Base-by-base conservation (phyloP, 2,797 vertebrate species). In the Takifugu rubripes region DNA sequence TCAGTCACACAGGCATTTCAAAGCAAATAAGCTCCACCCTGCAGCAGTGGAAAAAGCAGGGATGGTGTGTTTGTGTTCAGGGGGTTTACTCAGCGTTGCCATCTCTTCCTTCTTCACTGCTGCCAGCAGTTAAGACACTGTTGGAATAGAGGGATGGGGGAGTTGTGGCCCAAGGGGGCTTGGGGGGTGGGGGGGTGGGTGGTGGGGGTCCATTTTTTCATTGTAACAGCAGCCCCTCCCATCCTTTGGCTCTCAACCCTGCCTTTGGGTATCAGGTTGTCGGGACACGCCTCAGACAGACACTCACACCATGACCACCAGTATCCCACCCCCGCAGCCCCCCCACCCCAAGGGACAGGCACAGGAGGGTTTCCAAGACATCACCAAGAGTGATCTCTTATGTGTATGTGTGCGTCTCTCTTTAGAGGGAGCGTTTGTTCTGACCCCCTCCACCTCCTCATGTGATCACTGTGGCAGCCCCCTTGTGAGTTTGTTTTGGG, bases 1-100 rank as follows among this genome's bases (percentile, higher is more conserved):
- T 72, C 69, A 76, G 69, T 77, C 74, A 78, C 66, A 70, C 66
- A 78, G 80, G 68, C 77, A 71, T 85, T 89, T 88, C 82, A 87
- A 85, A 86, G 82, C 82, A 83, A 87, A 81, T 70, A 81, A 62
- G 64, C 83, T 83, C 79, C 83, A 67, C 84, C 88, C 82, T 82
- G 75, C 64, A 82, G 77, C 71, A 52, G 68, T 64, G 70, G 71
- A 69, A 77, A 43, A 64, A 69, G 33, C 55, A 54, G 59, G 50
- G 44, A 47, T 54, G 61, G 58, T 47, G 48, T 47, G 36, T 47
- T 27, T 53, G 49, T 26, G 27, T 5, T 33, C 44, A 8, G 8
- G 44, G 59, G 45, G 48, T 51, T 25, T 56, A 49, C 59, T 71
- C 63, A 83, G 69, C 55, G 36, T 58, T 74, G 54, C 70, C 81